Base-by-base conservation (phyloP, 2,113 vertebrate genomes). In the Anolis sagrei region DNA sequence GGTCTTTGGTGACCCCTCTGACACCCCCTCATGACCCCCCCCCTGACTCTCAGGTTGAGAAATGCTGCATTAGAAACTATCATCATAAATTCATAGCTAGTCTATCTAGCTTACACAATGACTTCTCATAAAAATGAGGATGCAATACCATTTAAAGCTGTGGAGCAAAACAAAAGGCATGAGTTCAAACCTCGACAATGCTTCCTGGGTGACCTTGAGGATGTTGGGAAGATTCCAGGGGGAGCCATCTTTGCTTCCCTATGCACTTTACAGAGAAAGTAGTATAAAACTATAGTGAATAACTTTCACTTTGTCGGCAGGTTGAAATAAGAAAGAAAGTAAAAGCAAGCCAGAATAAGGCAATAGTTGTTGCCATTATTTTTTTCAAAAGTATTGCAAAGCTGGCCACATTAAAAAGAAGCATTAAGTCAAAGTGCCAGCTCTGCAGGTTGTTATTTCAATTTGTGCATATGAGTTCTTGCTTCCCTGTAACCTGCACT, bases 361-460 rank as follows among this genome's bases (percentile, higher is more conserved):
- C 39, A 83, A 92, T 88, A 72, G 81, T 51, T 80, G 89, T 85
- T 91, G 70, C 81, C 62, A 73, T 79, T 25, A 88, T 72, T 72
- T 87, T 54, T 87, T 70, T 49, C 75, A 86, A 76, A 23, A 18
- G 9, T 87, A 86, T 86, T 91, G 88, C 91, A 92, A 90, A 91
- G 27, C 49, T 79, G 90, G 94, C 88, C 29, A 74, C 84, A 92
- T 93, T 92, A 87, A 90, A 91, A 92, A 89, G 1, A 29, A 86
- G 32, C 7, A 48, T 29, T 51, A 76, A 75, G 83, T 91, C 91
- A 90, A 44, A 86, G 64, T 87, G 88, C 78, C 85, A 92, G 77
- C 89, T 94, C 76, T 86, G 79, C 77, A 85, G 0, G 19, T 76
- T 91, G 83, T 90, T 90, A 84, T 90, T 89, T 81, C 49, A 89